Evolutionary conservation across 1,140 invertebrate genomes (phyloP).

Genomic region (Heliconius nattereri): DNA sequence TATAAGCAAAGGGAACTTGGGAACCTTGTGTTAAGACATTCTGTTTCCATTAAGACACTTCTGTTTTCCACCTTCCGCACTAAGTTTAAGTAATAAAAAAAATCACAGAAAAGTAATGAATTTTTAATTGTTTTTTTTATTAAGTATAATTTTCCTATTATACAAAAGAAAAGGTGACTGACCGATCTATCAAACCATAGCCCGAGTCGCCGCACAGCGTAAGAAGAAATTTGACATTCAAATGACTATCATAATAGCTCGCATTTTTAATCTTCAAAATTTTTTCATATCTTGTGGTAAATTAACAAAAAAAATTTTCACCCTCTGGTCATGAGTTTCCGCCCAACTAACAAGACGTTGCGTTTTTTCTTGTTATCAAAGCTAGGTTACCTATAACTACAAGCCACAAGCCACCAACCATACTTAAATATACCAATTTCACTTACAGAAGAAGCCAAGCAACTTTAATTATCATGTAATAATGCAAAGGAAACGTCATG

Average conservation of each 20-base stretch:
- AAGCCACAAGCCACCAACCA: not conserved
- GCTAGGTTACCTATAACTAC: not conserved
- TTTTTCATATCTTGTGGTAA: not conserved
- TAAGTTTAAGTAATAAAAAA: no score
- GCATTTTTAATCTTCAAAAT: not conserved
- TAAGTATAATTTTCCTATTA: not conserved
- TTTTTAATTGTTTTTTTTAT: no score
- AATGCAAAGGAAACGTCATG: conserved; percentile 15
- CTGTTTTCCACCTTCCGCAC: no score
- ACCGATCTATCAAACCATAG: not conserved
- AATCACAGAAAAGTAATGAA: no score
- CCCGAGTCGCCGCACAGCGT: not conserved
- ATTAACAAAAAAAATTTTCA: no score
- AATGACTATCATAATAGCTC: not conserved
- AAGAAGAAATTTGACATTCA: not conserved
- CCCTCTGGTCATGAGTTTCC: no score
- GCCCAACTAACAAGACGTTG: no score
- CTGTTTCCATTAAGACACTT: no score
- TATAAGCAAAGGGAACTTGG: no score
- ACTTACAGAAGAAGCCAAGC: not conserved
- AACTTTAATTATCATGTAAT: conserved; percentile 20
- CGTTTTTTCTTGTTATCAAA: not conserved
- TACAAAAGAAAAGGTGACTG: not conserved
- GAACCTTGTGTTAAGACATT: no score
- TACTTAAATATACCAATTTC: not conserved